Evolutionary conservation across 2,797 vertebrate species (phyloP), one percentile per base, ranked within the genome.

Genomic region (Cygnus olor): DNA sequence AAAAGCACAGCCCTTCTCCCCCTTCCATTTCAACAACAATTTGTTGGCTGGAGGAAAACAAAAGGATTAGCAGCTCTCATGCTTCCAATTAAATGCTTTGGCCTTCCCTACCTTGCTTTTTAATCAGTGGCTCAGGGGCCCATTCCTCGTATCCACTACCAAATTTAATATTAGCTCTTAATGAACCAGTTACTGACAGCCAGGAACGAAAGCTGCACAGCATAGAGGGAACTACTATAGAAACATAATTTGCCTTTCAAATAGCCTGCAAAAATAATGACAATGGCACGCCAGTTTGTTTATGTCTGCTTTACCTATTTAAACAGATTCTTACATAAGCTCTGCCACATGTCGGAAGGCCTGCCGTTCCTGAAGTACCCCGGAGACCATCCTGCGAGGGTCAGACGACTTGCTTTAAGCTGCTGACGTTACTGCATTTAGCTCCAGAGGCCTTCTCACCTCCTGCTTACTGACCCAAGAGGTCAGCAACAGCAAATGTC

Each of bases 151-250:
- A 89, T 82, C 94, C 89, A 85, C 85, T 69, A 93, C 66, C 0
- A 3, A 97, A 95, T 95, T 93, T 95, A 97, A 76, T 94, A 97
- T 96, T 97, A 97, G 69, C 68, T 95, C 49, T 96, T 97, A 97
- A 98, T 96, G 96, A 97, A 92, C 45, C 71, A 85, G 68, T 58
- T 96, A 95, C 94, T 88, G 94, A 93, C 61, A 95, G 77, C 38
- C 91, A 86, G 74, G 74, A 96, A 92, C 6, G 65, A 96, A 96
- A 91, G 66, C 49, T 71, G 77, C 54, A 80, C 14, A 80, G 63
- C 64, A 83, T 1, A 93, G 40, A 84, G 65, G 65, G 92, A 96
- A 95, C 80, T 2, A 90, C 90, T 94, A 93, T 1, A 85, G 69
- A 94, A 95, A 88, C 61, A 89, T 80, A 76, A 53, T 90, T 90